phyloP scores from a whole-genome alignment of 1,140 invertebrate species.

The Leptinotarsa defecta region DNA sequence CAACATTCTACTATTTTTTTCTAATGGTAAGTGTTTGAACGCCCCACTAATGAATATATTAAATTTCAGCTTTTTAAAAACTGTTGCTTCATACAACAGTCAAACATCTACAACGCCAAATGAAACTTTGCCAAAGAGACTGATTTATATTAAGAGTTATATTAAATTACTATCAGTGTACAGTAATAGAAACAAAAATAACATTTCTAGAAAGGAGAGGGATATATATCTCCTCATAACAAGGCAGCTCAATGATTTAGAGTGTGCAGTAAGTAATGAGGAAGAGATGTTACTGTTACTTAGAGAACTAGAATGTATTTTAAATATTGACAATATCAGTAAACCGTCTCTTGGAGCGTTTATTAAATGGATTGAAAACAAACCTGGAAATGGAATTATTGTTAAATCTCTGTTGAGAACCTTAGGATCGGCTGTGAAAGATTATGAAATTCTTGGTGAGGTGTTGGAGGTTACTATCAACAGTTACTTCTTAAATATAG shows the following conservation, averaged over 20 bases:
- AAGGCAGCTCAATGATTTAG: slow-evolving; percentile 48
- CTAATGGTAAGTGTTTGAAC: too few species aligned
- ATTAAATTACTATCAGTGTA: slow-evolving; percentile 51
- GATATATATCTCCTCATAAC: slow-evolving; percentile 31
- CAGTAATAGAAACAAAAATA: slow-evolving; percentile 45
- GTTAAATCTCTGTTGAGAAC: slow-evolving; percentile 45
- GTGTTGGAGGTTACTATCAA: slow-evolving; percentile 46
- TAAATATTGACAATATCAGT: slow-evolving; percentile 47
- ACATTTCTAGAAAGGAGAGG: slow-evolving; percentile 41
- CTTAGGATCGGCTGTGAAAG: slow-evolving; percentile 40
- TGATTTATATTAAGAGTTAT: slow-evolving; percentile 50
- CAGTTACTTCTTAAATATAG: slow-evolving; percentile 50
- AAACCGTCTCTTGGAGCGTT: slow-evolving; percentile 42
- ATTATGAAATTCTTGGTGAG: slow-evolving; percentile 43
- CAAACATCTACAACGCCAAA: slow-evolving; percentile 25
- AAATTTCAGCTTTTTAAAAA: slow-evolving; percentile 50
- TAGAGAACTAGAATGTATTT: slow-evolving; percentile 43
- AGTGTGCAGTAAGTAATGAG: slow-evolving; percentile 40
- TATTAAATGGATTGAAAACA: slow-evolving; percentile 47
- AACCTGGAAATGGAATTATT: slow-evolving; percentile 43
- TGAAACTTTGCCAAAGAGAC: slow-evolving; percentile 46
- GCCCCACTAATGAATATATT: neutral
- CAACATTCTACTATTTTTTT: too few species aligned
- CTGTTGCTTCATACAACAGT: slow-evolving; percentile 48
- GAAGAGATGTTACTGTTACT: slow-evolving; percentile 48